Percentiles rank a stretch among this genome's conserved stretches.
These are phyloP conservation scores for Augochlorella aurata DNA, from an alignment of 2,888 invertebrate genomes.

Conservation along the genomic window DNA sequence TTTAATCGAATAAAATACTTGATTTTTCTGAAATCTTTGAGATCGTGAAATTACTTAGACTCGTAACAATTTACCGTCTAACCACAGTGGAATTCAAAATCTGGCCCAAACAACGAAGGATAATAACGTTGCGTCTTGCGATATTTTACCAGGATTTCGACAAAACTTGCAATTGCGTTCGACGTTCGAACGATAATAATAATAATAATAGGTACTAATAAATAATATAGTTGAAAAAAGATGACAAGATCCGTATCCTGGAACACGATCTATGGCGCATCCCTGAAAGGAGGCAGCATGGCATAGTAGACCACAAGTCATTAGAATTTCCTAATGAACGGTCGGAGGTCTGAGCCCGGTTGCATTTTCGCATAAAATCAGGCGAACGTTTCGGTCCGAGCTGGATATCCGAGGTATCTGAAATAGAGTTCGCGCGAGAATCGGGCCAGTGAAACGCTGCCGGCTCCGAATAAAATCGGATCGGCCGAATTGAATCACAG, in stretches of 20 bases:
- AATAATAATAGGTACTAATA: too few relatives aligned
- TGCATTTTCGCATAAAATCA: neutral
- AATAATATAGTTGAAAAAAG: too few relatives aligned
- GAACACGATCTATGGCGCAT: neutral
- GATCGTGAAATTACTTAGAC: too few relatives aligned
- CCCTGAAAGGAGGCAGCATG: too few relatives aligned
- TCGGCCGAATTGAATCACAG: constrained; percentile 4
- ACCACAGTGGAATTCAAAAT: too few relatives aligned
- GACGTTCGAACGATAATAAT: neutral
- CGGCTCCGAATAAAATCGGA: neutral
- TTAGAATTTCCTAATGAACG: neutral
- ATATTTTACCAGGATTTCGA: neutral
- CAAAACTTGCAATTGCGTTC: neutral
- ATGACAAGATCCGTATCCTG: too few relatives aligned
- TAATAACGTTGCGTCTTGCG: neutral
- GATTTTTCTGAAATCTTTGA: too few relatives aligned
- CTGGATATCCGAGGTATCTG: neutral
- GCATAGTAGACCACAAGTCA: neutral
- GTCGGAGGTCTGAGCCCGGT: neutral
- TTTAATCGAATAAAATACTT: too few relatives aligned
- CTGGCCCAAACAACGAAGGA: too few relatives aligned
- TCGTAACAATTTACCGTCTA: too few relatives aligned
- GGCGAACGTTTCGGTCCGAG: neutral
- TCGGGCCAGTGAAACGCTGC: neutral
- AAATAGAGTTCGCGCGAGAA: neutral